These are phyloP conservation scores for Aradophagus sp. DNA, from an alignment of 1,140 invertebrate genomes.

Conservation along the genomic window DNA sequence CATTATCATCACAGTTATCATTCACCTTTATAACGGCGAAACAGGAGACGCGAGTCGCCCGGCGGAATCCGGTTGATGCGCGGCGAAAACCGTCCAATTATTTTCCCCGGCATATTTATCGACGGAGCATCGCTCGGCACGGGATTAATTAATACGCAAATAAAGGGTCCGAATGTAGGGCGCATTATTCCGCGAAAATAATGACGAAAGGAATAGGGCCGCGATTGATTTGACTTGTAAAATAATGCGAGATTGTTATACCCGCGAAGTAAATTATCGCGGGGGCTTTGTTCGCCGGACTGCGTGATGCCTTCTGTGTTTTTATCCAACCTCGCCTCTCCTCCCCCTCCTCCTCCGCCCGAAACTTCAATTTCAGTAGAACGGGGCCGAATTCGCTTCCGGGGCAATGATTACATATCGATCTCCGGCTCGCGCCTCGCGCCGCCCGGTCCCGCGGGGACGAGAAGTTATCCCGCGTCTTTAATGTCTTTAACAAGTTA, in stretches of 20 bases:
- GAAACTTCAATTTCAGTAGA: too few relatives aligned
- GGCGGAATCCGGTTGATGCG: conserved; percentile 18
- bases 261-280: too few relatives aligned
- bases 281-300: too few relatives aligned
- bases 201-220: too few relatives aligned
- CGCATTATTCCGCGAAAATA: too few relatives aligned
- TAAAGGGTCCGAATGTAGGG: too few relatives aligned
- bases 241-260: too few relatives aligned
- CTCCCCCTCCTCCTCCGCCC: too few relatives aligned
- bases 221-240: too few relatives aligned
- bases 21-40: conserved; percentile 17
- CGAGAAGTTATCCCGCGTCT: conserved; percentile 24
- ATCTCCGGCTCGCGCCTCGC: conserved; percentile 25
- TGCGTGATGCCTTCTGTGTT: too few relatives aligned
- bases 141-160: conserved; percentile 39
- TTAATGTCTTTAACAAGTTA: conserved; percentile 41
- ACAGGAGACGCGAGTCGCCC: neutral
- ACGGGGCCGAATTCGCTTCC: conserved; percentile 11
- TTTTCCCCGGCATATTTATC: conserved; percentile 33
- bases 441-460: conserved; percentile 13
- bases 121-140: conserved; percentile 9
- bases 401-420: conserved; percentile 28
- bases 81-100: conserved; percentile 35
- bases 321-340: too few relatives aligned
- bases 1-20: conserved; percentile 32